These are phyloP conservation scores for Papilio gigon DNA, from an alignment of 2,888 invertebrate genomes.

Conservation along the genomic window DNA sequence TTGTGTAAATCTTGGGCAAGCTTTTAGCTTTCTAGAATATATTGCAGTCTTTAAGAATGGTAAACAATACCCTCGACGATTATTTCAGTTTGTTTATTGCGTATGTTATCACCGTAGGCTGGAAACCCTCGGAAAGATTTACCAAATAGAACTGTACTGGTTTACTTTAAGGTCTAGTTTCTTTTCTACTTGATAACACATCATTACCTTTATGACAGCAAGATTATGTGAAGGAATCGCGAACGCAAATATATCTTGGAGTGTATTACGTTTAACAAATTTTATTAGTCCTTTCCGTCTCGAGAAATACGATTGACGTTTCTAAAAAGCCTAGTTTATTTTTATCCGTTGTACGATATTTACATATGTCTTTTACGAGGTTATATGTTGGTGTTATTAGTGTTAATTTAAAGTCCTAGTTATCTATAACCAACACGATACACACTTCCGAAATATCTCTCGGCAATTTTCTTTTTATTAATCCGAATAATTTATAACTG, in stretches of 20 bases:
- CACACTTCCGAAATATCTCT: too few relatives aligned
- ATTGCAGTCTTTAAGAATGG: constrained; percentile 39
- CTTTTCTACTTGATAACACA: not conserved
- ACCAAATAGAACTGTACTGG: not conserved
- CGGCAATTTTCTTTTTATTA: too few relatives aligned
- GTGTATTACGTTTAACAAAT: constrained; percentile 8
- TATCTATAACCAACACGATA: too few relatives aligned
- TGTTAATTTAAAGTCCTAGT: too few relatives aligned
- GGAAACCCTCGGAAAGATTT: constrained; percentile 42
- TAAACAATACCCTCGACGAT: constrained; percentile 44
- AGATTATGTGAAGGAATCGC: constrained; percentile 17
- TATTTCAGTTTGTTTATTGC: constrained; percentile 46
- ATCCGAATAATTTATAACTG: too few relatives aligned
- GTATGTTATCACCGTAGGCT: constrained; percentile 24
- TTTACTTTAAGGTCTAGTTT: constrained; percentile 2
- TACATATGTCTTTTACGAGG: too few relatives aligned
- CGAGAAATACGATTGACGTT: not conserved
- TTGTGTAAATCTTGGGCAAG: constrained; percentile 30
- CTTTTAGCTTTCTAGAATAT: constrained; percentile 36
- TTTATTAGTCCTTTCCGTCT: constrained; percentile 6
- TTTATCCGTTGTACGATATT: not conserved
- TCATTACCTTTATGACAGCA: constrained; percentile 28
- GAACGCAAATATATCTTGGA: constrained; percentile 23
- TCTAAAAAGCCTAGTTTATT: not conserved
- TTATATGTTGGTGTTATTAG: too few relatives aligned